These are phyloP conservation scores for Istiophorus platypterus DNA, from an alignment of 2,113 vertebrate genomes.

Conservation along the genomic window DNA sequence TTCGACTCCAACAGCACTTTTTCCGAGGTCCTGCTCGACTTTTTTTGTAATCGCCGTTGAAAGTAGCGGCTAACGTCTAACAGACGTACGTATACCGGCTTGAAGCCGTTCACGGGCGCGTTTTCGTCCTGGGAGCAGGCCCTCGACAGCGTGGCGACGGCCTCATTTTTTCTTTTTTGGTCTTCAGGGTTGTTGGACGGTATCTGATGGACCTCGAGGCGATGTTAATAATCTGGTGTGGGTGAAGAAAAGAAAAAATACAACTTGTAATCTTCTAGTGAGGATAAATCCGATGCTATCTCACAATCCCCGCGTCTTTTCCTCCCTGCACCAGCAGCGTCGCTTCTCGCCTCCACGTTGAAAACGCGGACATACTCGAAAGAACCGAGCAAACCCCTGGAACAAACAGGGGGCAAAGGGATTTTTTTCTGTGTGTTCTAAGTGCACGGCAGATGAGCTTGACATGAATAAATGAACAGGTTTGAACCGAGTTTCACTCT, in stretches of 20 bases:
- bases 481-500: slow-evolving; percentile 64
- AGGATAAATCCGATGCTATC: slow-evolving; percentile 53
- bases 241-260: slow-evolving; percentile 40
- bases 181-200: slow-evolving; percentile 37
- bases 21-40: slow-evolving; percentile 40
- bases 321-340: not conserved
- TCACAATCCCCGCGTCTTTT: slow-evolving; percentile 10
- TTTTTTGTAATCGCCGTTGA: slow-evolving; percentile 42
- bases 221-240: slow-evolving; percentile 46
- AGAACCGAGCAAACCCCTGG: not conserved
- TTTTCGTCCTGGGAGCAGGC: slow-evolving; percentile 46
- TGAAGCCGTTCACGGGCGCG: slow-evolving; percentile 46
- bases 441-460: slow-evolving; percentile 49
- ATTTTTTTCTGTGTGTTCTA: slow-evolving; percentile 51
- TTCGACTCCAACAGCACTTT: slow-evolving; percentile 26
- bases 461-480: slow-evolving; percentile 76
- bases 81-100: too few relatives aligned
- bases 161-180: slow-evolving; percentile 49
- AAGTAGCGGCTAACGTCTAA: slow-evolving; percentile 40
- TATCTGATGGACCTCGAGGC: slow-evolving; percentile 64
- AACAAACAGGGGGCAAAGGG: slow-evolving; percentile 24
- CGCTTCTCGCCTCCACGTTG: not conserved
- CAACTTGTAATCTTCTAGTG: slow-evolving; percentile 46
- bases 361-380: not conserved
- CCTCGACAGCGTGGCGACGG: slow-evolving; percentile 19